Percentiles rank a stretch among this genome's conserved stretches.
Conservation (phyloP, 2,888 invertebrate genomes). For the Coenonympha glycerion region DNA sequence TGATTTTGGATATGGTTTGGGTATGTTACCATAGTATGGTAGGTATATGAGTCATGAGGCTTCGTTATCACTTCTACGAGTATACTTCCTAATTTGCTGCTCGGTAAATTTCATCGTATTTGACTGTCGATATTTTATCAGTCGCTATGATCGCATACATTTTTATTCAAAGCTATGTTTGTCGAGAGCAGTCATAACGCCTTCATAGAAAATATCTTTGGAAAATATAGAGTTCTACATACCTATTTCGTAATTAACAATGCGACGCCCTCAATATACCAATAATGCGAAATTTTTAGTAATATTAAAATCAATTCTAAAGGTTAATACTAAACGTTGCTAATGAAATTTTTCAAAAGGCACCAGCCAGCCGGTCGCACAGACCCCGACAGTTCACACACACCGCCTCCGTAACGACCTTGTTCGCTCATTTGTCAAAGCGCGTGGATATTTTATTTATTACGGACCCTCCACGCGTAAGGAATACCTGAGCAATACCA, state of each 20-base stretch:
- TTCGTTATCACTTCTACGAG: too few relatives aligned
- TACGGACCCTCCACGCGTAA: conserved; percentile 63
- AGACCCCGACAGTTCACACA: conserved; percentile 34
- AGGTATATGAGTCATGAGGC: too few relatives aligned
- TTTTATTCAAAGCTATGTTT: too few relatives aligned
- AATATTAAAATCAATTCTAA: conserved; percentile 12
- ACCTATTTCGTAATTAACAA: not conserved
- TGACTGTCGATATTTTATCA: too few relatives aligned
- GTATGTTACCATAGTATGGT: too few relatives aligned
- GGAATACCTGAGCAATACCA: conserved; percentile 18
- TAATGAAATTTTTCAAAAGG: conserved; percentile 14
- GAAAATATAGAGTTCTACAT: not conserved
- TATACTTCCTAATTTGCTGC: too few relatives aligned
- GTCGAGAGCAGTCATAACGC: too few relatives aligned
- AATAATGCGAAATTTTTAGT: conserved; percentile 4
- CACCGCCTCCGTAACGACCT: conserved; percentile 60
- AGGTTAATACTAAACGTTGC: conserved; percentile 10
- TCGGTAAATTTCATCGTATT: too few relatives aligned
- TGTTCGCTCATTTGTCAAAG: conserved; percentile 72
- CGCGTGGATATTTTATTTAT: conserved; percentile 69
- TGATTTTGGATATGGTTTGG: too few relatives aligned
- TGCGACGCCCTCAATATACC: not conserved
- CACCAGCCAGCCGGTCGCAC: conserved; percentile 19
- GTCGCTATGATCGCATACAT: too few relatives aligned
- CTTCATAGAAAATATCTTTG: too few relatives aligned